Conservation (phyloP, 2,113 vertebrate genomes). For the Bolborhynchus lineola region DNA sequence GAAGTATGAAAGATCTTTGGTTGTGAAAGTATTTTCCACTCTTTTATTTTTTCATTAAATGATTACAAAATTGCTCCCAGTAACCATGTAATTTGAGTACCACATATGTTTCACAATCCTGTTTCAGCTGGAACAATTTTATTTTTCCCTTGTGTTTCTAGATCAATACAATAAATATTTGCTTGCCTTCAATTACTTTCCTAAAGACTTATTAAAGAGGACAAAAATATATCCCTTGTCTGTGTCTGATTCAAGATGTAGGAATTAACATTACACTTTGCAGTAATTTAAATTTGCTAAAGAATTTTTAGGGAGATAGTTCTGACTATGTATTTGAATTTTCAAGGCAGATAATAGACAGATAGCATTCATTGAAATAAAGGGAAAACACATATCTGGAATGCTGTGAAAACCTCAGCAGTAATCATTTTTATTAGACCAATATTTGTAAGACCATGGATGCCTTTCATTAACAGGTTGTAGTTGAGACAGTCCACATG, state of each 20-base stretch:
- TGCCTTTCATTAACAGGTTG: not conserved
- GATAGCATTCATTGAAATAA: not conserved
- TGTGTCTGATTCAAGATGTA: not conserved
- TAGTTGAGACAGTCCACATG: not conserved
- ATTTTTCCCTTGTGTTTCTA: not conserved
- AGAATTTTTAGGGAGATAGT: not conserved
- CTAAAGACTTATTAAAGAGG: not conserved
- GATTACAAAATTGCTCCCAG: not conserved
- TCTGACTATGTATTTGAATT: not conserved
- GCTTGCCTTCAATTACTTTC: not conserved
- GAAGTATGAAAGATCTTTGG: not conserved
- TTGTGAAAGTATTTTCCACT: not conserved
- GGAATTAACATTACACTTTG: not conserved
- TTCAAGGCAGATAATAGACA: not conserved
- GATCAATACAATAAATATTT: not conserved
- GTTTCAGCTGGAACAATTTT: not conserved
- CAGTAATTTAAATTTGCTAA: not conserved
- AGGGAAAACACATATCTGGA: not conserved
- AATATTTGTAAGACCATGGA: not conserved
- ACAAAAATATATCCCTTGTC: not conserved
- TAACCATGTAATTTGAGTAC: not conserved
- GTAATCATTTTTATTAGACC: not conserved
- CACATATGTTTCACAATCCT: not conserved
- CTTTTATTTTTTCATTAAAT: not conserved
- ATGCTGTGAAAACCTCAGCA: not conserved